phyloP scores from a whole-genome alignment of 2,888 invertebrate species.

The Eristalis tenax region DNA sequence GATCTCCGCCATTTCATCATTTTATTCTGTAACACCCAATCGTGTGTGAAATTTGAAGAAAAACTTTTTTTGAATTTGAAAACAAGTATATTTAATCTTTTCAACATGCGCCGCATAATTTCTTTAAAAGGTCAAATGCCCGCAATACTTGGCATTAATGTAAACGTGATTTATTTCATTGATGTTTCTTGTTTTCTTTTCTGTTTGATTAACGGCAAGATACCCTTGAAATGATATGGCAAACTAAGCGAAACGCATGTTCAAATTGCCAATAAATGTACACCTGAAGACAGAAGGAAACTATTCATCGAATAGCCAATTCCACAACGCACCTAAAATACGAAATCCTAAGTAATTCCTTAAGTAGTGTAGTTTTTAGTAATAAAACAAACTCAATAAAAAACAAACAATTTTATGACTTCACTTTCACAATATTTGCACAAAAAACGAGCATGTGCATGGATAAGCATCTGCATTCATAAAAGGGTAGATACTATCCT shows the following conservation, averaged over 20 bases:
- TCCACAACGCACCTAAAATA: no score
- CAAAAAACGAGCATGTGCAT: background rate
- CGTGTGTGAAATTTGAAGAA: background rate
- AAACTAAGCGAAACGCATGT: background rate
- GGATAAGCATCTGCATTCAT: background rate
- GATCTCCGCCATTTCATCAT: no score
- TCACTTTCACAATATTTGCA: no score
- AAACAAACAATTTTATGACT: no score
- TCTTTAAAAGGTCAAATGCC: background rate
- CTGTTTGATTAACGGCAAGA: background rate
- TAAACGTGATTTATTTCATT: background rate
- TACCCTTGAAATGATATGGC: background rate
- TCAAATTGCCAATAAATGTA: background rate
- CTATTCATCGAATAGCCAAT: no score
- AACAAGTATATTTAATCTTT: background rate
- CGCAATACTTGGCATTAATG: background rate
- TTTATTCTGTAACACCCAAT: background rate
- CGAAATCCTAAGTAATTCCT: no score
- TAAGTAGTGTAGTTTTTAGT: no score
- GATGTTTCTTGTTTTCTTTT: background rate
- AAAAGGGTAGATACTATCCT: background rate
- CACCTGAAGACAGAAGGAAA: no score
- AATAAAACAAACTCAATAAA: no score
- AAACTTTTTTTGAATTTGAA: background rate
- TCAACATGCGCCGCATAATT: background rate